phyloP scores from a whole-genome alignment of 2,797 vertebrate species.

The Coendou prehensilis region DNA sequence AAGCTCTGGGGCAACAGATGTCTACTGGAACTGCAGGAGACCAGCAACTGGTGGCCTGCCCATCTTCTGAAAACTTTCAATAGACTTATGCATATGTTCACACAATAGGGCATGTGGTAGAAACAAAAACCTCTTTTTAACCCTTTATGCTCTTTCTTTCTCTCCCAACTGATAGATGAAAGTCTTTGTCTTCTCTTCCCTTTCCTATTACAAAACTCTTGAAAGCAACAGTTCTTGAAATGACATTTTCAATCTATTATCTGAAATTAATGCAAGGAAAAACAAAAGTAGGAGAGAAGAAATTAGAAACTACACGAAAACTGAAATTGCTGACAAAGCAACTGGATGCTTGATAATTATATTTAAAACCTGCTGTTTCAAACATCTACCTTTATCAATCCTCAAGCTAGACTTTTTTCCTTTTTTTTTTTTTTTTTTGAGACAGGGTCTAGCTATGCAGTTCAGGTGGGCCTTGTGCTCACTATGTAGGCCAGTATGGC shows the following conservation, averaged over 20 bases:
- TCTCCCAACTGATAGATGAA: conserved; percentile 85
- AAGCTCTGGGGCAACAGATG: conserved; percentile 96
- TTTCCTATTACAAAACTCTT: conserved; percentile 78
- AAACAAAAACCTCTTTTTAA: conserved; percentile 91
- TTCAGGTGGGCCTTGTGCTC: background rate
- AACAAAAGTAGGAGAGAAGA: conserved; percentile 70
- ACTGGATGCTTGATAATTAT: conserved; percentile 45
- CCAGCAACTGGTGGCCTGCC: conserved; percentile 95
- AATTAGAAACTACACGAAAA: conserved; percentile 16
- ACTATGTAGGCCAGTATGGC: background rate
- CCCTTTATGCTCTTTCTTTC: conserved; percentile 87
- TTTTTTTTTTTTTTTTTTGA: background rate
- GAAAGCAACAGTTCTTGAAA: conserved; percentile 79
- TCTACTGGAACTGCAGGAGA: conserved; percentile 96
- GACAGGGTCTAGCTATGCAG: background rate
- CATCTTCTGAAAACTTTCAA: conserved; percentile 93
- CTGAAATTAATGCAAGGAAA: conserved; percentile 75
- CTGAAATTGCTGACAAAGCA: conserved; percentile 23
- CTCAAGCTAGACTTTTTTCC: background rate
- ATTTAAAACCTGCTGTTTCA: conserved; percentile 52
- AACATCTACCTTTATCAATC: conserved; percentile 3
- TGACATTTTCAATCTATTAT: conserved; percentile 79
- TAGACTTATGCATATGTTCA: conserved; percentile 92
- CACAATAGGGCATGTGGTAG: conserved; percentile 94
- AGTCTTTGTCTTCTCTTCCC: conserved; percentile 81